Percentiles rank a stretch among this genome's conserved stretches.
Evolutionary conservation across 2,888 invertebrate species (phyloP).

Genomic region (Dendrolimus pini): DNA sequence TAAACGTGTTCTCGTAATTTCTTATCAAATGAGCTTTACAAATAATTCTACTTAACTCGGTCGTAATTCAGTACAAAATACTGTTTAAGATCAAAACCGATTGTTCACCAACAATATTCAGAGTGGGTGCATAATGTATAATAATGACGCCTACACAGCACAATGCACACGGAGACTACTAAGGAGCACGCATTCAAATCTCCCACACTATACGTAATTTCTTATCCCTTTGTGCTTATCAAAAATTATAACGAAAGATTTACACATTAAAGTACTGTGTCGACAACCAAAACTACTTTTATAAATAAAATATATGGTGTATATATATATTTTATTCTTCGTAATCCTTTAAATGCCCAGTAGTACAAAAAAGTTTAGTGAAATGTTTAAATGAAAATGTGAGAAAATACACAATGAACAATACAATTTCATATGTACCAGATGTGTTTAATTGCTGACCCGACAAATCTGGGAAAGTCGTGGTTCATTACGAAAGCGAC

Average conservation of each 20-base stretch:
- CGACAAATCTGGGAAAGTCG: slow-evolving; percentile 59
- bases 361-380: too few relatives aligned
- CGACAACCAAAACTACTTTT: too few relatives aligned
- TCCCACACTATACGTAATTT: slow-evolving; percentile 26
- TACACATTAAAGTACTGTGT: slow-evolving; percentile 16
- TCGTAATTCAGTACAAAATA: background rate
- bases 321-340: too few relatives aligned
- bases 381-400: slow-evolving; percentile 38
- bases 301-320: background rate
- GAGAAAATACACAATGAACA: slow-evolving; percentile 35
- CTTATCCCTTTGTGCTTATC: slow-evolving; percentile 34
- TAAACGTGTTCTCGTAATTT: slow-evolving; percentile 24
- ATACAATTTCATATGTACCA: slow-evolving; percentile 59
- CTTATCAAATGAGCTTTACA: slow-evolving; percentile 9
- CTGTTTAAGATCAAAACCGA: slow-evolving; percentile 15
- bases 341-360: too few relatives aligned
- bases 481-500: slow-evolving; percentile 59
- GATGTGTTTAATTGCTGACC: slow-evolving; percentile 72
- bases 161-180: slow-evolving; percentile 7
- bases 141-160: slow-evolving; percentile 34
- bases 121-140: slow-evolving; percentile 31
- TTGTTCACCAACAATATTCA: slow-evolving; percentile 40
- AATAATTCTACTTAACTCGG: background rate
- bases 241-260: slow-evolving; percentile 35
- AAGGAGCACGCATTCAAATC: slow-evolving; percentile 28